Percentiles rank a stretch among this genome's conserved stretches.
These are phyloP conservation scores for Ophiothrix spiculata DNA, from an alignment of 35 echinoderm and acorn worm species.

Conservation along the genomic window DNA sequence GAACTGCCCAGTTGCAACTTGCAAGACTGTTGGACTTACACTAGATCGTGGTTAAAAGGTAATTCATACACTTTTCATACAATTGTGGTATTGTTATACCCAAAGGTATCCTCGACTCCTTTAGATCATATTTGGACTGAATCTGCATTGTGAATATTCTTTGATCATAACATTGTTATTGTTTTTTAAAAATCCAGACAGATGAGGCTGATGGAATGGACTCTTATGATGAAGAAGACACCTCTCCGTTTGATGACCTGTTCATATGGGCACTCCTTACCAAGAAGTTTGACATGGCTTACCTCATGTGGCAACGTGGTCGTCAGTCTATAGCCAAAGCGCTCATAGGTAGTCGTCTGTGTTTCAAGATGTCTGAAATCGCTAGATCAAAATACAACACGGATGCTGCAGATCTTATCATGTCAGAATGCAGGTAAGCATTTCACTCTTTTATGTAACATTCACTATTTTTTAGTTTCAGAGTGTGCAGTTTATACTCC, in stretches of 20 bases:
- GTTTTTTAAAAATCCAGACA: no score
- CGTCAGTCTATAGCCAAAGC: conserved; percentile 61
- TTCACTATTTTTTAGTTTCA: background rate
- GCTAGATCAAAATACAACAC: conserved; percentile 60
- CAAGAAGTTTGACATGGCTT: conserved; percentile 69
- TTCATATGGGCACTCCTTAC: conserved; percentile 83
- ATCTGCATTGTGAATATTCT: no score
- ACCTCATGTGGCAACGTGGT: conserved; percentile 83
- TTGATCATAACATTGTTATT: no score
- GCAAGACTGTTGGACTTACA: no score
- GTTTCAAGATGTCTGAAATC: conserved; percentile 37
- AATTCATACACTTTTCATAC: no score
- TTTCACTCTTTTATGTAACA: background rate
- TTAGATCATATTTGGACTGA: no score
- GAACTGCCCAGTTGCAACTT: no score
- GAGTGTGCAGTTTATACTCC: no score
- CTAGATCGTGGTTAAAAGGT: no score
- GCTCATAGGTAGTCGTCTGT: conserved; percentile 59
- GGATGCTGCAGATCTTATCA: conserved; percentile 55
- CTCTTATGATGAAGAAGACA: background rate
- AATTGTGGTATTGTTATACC: no score
- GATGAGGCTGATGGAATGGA: conserved; percentile 9
- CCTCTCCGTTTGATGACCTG: conserved; percentile 64
- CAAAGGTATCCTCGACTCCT: no score
- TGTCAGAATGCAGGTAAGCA: conserved; percentile 65